Evolutionary conservation across 2,888 invertebrate genomes (phyloP), one percentile per base, ranked within the genome.

Genomic region (Cheiracanthium punctorium): DNA sequence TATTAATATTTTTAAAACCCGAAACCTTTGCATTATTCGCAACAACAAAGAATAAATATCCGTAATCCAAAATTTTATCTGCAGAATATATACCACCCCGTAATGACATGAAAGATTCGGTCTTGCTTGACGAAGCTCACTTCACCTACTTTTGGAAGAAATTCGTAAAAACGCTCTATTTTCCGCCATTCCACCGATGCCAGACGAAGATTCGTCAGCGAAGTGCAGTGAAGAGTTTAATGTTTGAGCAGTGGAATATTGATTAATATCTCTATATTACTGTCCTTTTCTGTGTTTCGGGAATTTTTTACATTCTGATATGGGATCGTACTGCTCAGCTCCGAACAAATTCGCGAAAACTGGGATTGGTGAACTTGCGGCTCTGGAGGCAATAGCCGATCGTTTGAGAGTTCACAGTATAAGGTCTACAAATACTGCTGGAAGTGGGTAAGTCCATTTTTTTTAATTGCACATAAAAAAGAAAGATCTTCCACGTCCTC

Each of bases 401-500:
- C 64, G 81, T 20, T 67, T 87, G 1, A 71, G 82, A 24, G 71
- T 87, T n/a, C 81, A 87, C 10, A 77, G 81, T 17, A 87, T 87
- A 52, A 33, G 72, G 14, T 77, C 81, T 52, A 87, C 87, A 7
- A 81, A 81, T 76, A 81, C 75, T 4, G 76, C 75, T 20, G 81
- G 81, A 20, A 81, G 80, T 65, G 81, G 81, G 87, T 87, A 64
- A 72, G 87, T 73, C n/a, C n/a, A n/a, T n/a, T n/a, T n/a, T n/a
- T n/a, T n/a, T n/a, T n/a, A n/a, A n/a, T n/a, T n/a, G n/a, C n/a
- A n/a, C n/a, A n/a, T n/a, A n/a, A n/a, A n/a, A n/a, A n/a, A n/a
- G n/a, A n/a, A n/a, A n/a, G n/a, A n/a, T n/a, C n/a, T n/a, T n/a
- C n/a, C n/a, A n/a, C n/a, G n/a, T n/a, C n/a, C n/a, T n/a, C n/a